Base-by-base conservation (phyloP, 2,797 vertebrate species). In the Lithobates sylvaticus region DNA sequence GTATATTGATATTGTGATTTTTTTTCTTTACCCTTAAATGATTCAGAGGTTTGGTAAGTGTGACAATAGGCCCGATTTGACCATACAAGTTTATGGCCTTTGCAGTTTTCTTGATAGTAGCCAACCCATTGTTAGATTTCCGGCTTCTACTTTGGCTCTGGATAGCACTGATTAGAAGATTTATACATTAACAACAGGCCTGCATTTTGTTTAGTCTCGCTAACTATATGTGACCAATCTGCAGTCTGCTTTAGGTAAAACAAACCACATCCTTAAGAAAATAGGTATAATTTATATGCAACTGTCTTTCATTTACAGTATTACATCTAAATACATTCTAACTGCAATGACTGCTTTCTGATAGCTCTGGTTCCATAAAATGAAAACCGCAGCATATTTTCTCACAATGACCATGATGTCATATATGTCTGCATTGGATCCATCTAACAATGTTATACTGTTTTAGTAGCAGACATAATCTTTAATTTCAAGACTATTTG, bases 161-260 rank as follows among this genome's bases (percentile, higher is more conserved):
- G 44, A 54, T 18, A 54, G 16, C 2, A 54, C 50, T 54, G 16
- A 54, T 18, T 54, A 54, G 50, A 16, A 16, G 16, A 2, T 0
- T 0, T 3, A 54, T 16, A 54, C 13, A 54, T 3, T 16, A 54
- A 16, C 50, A 5, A 5, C 5, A 54, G 50, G 4, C 16, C 50
- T 54, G 50, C 50, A 18, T 18, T 54, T 54, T 16, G 50, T 54
- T 54, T 54, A 54, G 50, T 54, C 50, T 54, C 4, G 44, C 50
- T 16, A 54, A 18, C 50, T 54, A 4, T 54, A 16, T 54, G 50
- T 54, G 3, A 47, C 10, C 44, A 47, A 47, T 79, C 67, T 79
- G 77, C 50, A 65, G 67, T 80, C 78, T 69, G 29, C 78, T 72
- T 71, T 54, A 72, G 50, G 44, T 71, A 70, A 81, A 81, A 70